Percentiles rank a stretch among this genome's conserved stretches.
These are phyloP conservation scores for Phallusia fumigata DNA, from an alignment of 23 tunicate genomes.

Conservation along the genomic window DNA sequence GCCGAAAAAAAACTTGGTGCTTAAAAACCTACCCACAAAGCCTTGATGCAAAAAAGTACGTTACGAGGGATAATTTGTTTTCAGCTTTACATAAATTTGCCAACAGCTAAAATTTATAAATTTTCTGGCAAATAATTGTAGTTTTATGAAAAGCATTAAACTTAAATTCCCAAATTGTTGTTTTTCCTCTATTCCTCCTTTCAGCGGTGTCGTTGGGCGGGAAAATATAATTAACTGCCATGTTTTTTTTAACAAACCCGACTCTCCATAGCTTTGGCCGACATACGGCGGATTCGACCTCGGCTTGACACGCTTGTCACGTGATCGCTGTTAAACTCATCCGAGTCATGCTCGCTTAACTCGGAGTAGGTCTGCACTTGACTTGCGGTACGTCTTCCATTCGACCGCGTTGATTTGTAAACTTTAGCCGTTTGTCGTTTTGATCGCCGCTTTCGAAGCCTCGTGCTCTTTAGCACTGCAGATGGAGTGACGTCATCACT, in stretches of 20 bases:
- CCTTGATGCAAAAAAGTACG: no score
- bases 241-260: not conserved
- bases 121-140: no score
- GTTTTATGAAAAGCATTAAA: no score
- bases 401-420: not conserved
- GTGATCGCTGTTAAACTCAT: not conserved
- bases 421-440: not conserved
- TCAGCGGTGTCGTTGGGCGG: no score
- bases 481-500: not conserved
- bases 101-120: no score
- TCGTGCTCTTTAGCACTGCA: not conserved
- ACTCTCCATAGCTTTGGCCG: conserved; percentile 20
- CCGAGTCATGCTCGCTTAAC: not conserved
- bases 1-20: no score
- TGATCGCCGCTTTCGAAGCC: not conserved
- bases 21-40: no score
- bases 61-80: no score
- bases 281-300: conserved; percentile 8
- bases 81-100: no score
- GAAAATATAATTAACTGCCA: no score
- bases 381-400: not conserved
- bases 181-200: no score
- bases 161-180: no score
- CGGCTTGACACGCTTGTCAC: conserved; percentile 23
- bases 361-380: conserved; percentile 1